Evolutionary conservation across 2,888 invertebrate species (phyloP), one percentile per base, ranked within the genome.

Genomic region (Patella caerulea): DNA sequence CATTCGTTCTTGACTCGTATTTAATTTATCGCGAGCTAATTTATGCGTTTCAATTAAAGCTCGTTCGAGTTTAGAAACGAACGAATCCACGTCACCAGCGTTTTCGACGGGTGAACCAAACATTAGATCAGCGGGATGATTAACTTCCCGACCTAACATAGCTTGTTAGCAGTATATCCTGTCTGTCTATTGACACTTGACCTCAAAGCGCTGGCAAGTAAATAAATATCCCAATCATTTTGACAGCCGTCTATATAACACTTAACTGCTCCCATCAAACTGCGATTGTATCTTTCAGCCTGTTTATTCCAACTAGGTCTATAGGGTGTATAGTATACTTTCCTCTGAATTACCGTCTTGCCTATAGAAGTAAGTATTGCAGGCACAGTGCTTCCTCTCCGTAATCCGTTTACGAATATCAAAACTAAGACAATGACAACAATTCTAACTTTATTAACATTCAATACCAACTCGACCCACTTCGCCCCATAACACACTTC

Each of bases 111-210:
- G 34, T 34, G 34, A 34, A 34, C 34, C 7, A 34, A 34, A 34
- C 34, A 34, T 34, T 7, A 34, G 34, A 34, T 34, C 34, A 34
- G 34, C 34, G 34, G 34, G 34, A 34, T 34, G 34, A 34, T 34
- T 34, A 34, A 34, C 77, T 59, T 82, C 81, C 12, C 79, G 54
- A 7, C 79, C 81, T 17, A 83, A 70, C 80, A 82, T 79, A 24
- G n/a, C 11, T 45, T 71, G 55, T 82, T 82, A 55, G 81, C 72
- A 0, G 81, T 78, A 69, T 75, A 79, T 5, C 81, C 79, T 1
- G 78, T 81, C n/a, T 74, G 72, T 17, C 79, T 15, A 65, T 83
- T 81, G 2, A 74, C 76, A 12, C 77, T 78, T 0, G 78, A 29
- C 24, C 78, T 52, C 14, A 79, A 24, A 11, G 81, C 81, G 19